phyloP scores from a whole-genome alignment of 2,888 invertebrate species.

The Epinotia brunnichana region DNA sequence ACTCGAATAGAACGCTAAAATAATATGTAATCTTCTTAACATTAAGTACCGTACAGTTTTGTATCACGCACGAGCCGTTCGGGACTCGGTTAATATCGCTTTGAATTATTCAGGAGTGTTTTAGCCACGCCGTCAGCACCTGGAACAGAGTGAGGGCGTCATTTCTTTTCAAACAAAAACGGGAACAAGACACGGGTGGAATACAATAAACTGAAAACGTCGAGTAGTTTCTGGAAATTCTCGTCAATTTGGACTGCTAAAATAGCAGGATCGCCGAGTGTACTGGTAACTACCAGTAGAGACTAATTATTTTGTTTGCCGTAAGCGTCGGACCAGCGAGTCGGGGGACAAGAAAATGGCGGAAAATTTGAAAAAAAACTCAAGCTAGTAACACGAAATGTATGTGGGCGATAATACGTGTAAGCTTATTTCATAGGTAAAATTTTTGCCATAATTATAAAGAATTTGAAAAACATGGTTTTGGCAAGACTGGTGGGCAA shows the following conservation, averaged over 20 bases:
- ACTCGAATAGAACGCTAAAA: slow-evolving; percentile 20
- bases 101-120: slow-evolving; percentile 80
- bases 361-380: too few species aligned
- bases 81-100: slow-evolving; percentile 73
- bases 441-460: too few species aligned
- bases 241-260: background rate
- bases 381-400: too few species aligned
- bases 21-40: slow-evolving; percentile 58
- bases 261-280: too few species aligned
- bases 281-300: too few species aligned
- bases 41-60: slow-evolving; percentile 58
- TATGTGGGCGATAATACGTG: too few species aligned
- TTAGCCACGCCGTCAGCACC: slow-evolving; percentile 74
- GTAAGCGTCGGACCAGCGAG: too few species aligned
- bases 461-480: too few species aligned
- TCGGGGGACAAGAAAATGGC: too few species aligned
- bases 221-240: background rate
- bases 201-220: slow-evolving; percentile 12
- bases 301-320: too few species aligned
- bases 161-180: slow-evolving; percentile 64
- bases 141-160: slow-evolving; percentile 79
- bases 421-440: too few species aligned
- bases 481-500: too few species aligned
- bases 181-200: slow-evolving; percentile 13
- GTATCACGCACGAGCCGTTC: slow-evolving; percentile 57